Evolutionary conservation across 2,888 invertebrate genomes (phyloP).

Genomic region (Ormyrus pomaceus): DNA sequence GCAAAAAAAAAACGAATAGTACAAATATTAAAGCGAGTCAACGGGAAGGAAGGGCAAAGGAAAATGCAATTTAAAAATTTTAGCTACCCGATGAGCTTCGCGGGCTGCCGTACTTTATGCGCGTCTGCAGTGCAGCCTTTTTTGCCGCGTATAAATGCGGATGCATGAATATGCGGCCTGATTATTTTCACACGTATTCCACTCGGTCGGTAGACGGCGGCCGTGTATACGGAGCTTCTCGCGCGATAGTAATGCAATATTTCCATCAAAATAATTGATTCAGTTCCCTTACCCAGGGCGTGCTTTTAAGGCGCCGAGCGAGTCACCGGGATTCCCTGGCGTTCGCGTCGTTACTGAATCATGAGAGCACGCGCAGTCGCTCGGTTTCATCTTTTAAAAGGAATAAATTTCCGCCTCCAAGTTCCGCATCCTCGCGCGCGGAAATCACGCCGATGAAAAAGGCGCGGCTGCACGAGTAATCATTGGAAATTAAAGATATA

Average conservation of each 20-base stretch:
- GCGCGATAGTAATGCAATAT: constrained; percentile 61
- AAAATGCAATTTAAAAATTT: constrained; percentile 26
- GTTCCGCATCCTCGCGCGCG: too few relatives aligned
- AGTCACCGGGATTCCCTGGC: too few relatives aligned
- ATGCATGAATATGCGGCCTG: constrained; percentile 45
- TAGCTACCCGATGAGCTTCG: neutral
- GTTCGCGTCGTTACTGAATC: too few relatives aligned
- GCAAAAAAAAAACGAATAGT: neutral
- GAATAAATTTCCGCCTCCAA: too few relatives aligned
- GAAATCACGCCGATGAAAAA: too few relatives aligned
- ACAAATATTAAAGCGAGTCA: neutral
- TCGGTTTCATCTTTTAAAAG: too few relatives aligned
- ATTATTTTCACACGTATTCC: constrained; percentile 44
- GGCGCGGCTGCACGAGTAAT: too few relatives aligned
- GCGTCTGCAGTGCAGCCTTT: neutral
- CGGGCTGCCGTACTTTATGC: too few relatives aligned
- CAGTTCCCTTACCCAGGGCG: constrained; percentile 34
- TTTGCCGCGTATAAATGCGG: neutral
- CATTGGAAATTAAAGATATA: too few relatives aligned
- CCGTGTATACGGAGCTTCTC: neutral
- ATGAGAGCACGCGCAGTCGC: too few relatives aligned
- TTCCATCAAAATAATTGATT: constrained; percentile 66
- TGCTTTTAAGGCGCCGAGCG: too few relatives aligned
- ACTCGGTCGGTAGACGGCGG: neutral
- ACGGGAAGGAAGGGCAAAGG: neutral